These are phyloP conservation scores for Xerus inauris DNA, from an alignment of 2,113 vertebrate species.

Conservation along the genomic window DNA sequence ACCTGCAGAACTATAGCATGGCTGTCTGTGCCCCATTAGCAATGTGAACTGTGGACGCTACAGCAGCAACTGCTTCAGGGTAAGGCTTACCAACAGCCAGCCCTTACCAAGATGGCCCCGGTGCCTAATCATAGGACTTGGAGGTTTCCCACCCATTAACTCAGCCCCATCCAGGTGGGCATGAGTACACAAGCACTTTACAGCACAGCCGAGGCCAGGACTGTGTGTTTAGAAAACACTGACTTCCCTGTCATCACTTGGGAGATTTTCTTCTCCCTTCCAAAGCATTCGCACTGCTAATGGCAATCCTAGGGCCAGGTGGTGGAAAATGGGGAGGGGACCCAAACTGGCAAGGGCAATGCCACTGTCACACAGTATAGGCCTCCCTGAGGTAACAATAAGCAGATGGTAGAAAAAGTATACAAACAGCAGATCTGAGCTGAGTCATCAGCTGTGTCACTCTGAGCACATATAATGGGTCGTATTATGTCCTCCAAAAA, in stretches of 20 bases:
- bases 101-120: constrained; percentile 69
- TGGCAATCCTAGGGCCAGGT: not conserved
- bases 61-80: constrained; percentile 71
- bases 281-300: rapidly evolving
- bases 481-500: not conserved
- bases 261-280: not conserved
- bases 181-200: not conserved
- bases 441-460: not conserved
- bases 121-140: constrained; percentile 66
- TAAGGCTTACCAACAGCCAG: constrained; percentile 75
- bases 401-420: not conserved
- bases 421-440: not conserved
- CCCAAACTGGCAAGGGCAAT: not conserved
- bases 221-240: not conserved
- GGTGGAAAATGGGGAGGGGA: not conserved
- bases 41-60: constrained; percentile 85
- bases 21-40: constrained; percentile 69
- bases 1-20: constrained; percentile 63
- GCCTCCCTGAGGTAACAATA: not conserved
- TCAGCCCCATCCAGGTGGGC: constrained; percentile 58
- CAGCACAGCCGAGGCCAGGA: not conserved
- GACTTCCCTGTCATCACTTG: rapidly evolving
- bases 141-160: constrained; percentile 79
- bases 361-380: not conserved
- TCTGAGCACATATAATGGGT: not conserved